Percentiles rank a stretch among this genome's conserved stretches.
Conservation (phyloP, 2,113 vertebrate species). For the Phocoena phocoena region DNA sequence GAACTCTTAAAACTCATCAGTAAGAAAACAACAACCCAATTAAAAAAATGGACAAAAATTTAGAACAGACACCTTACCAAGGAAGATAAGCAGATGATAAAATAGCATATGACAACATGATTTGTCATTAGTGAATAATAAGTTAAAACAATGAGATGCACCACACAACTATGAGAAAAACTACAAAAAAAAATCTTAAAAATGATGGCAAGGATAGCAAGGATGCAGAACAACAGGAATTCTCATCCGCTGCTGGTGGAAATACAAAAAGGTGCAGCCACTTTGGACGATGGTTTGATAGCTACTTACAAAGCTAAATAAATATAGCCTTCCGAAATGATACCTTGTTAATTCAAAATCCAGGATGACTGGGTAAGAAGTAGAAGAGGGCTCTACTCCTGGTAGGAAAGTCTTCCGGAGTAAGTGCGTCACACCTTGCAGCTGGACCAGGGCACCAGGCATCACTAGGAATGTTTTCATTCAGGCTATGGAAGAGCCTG, state of each 20-base stretch:
- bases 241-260: neutral
- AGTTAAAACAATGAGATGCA: neutral
- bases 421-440: neutral
- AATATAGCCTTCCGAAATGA: neutral
- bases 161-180: neutral
- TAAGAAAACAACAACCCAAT: neutral
- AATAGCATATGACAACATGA: neutral
- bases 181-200: neutral
- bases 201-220: neutral
- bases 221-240: neutral
- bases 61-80: neutral
- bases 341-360: neutral
- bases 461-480: neutral
- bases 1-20: neutral
- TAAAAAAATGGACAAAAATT: neutral
- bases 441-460: neutral
- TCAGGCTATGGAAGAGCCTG: neutral
- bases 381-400: neutral
- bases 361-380: neutral
- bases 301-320: neutral
- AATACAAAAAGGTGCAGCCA: neutral
- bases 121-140: neutral
- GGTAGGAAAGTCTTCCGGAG: neutral
- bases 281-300: neutral
- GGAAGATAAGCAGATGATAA: neutral